A percentile compares a stretch with the other conserved stretches of the same genome.
Conservation (phyloP, 2,888 invertebrate species). For the Cheilosia grossa region DNA sequence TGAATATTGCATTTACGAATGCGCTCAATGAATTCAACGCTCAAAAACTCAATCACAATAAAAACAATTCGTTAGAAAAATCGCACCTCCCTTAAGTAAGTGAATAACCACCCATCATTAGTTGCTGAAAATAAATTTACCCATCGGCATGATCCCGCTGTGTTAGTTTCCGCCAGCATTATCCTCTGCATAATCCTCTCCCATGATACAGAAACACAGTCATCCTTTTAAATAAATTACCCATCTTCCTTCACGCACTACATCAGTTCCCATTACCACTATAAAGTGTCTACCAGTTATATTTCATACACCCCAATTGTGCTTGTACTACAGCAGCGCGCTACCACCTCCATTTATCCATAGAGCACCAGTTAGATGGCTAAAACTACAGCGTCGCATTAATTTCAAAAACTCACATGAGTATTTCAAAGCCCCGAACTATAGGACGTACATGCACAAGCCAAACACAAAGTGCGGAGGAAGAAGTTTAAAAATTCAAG, state of each 20-base stretch:
- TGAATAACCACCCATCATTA: conserved; percentile 39
- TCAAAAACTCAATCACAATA: conserved; percentile 24
- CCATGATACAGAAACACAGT: conserved; percentile 15
- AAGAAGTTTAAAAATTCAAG: conserved; percentile 14
- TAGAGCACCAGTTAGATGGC: background rate
- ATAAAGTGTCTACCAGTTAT: background rate
- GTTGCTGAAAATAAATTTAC: conserved; percentile 36
- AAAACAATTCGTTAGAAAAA: conserved; percentile 23
- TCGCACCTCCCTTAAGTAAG: conserved; percentile 7
- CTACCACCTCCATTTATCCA: conserved; percentile 25
- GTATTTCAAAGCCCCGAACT: conserved; percentile 52
- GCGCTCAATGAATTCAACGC: background rate
- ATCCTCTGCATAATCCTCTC: conserved; percentile 15
- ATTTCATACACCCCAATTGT: background rate
- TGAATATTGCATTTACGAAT: too few species aligned
- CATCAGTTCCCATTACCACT: conserved; percentile 26
- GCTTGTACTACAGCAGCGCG: conserved; percentile 31
- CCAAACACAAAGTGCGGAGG: background rate
- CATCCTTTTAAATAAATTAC: conserved; percentile 61
- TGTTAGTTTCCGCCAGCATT: background rate
- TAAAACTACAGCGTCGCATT: conserved; percentile 38
- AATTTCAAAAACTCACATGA: conserved; percentile 60
- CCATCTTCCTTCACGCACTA: conserved; percentile 46
- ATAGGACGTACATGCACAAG: conserved; percentile 4
- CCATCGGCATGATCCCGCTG: background rate